Evolutionary conservation across 1,140 invertebrate genomes (phyloP).

Genomic region (Lucilia cuprina): DNA sequence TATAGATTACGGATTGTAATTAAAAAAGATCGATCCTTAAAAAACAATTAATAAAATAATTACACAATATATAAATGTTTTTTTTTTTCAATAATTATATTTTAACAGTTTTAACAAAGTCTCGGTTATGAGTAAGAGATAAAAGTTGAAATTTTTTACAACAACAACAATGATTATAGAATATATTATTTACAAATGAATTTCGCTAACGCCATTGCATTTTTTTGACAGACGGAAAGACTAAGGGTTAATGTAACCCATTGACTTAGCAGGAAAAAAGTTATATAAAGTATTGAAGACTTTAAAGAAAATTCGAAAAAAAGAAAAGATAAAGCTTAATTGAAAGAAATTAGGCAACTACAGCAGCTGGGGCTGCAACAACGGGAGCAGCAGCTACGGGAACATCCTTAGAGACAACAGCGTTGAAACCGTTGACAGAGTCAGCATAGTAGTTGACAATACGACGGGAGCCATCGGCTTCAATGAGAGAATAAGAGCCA

Average conservation of each 20-base stretch:
- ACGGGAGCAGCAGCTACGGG: slow-evolving; percentile 55
- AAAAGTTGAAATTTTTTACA: slow-evolving; percentile 50
- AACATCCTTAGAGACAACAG: slow-evolving; percentile 67
- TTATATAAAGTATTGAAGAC: neutral
- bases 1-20: too few species aligned
- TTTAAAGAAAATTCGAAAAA: slow-evolving; percentile 15
- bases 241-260: slow-evolving; percentile 3
- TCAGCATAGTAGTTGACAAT: slow-evolving; percentile 68
- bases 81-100: slow-evolving; percentile 36
- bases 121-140: slow-evolving; percentile 41
- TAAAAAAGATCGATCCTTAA: too few species aligned
- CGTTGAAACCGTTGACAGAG: slow-evolving; percentile 67
- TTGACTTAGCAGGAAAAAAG: neutral
- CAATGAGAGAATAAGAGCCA: slow-evolving; percentile 67
- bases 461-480: slow-evolving; percentile 67
- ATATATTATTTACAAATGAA: slow-evolving; percentile 60
- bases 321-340: too few species aligned
- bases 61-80: neutral
- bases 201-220: slow-evolving; percentile 12
- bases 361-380: slow-evolving; percentile 47
- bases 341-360: slow-evolving; percentile 47
- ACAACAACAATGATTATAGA: slow-evolving; percentile 60
- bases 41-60: neutral
- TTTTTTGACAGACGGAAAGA: neutral
- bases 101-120: slow-evolving; percentile 22